Base-by-base conservation (phyloP, 2,113 vertebrate species). In the Parotia lawesii region DNA sequence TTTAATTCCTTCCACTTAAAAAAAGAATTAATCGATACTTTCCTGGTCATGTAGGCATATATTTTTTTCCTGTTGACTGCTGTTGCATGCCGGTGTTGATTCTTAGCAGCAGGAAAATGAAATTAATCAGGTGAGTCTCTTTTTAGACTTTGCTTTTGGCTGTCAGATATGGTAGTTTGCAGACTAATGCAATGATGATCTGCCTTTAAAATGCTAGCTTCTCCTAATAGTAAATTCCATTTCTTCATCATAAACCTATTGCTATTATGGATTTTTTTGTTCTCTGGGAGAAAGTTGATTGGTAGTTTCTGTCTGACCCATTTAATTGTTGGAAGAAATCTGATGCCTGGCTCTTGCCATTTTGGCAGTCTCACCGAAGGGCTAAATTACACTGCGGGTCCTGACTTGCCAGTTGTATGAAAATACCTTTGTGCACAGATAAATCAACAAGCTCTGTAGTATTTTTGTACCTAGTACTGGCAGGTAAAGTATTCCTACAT, bases 241-340 rank as follows among this genome's bases (percentile, higher is more conserved):
- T 94, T 90, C 58, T 90, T 72, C 23, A 11, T 62, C 35, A 27
- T 50, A 72, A 61, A 22, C 37, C 25, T 73, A 24, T 72, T 70
- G 71, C 31, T 85, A 3, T 62, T 88, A 31, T 0, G 10, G 33
- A 28, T 85, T 51, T 79, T 91, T 92, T 80, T 86, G 17, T 71
- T 75, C 53, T 84, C 15, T 53, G 44, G 51, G 33, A 84, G 44
- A 40, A 74, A 65, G 60, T n/a, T 91, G 74, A 83, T 93, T 8
- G 1, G 78, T 62, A 70, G 82, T 86, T 93, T 91, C 62, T 94
- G 38, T 84, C 69, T 95, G 94, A 73, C 92, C 86, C 48, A 64
- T 89, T 93, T 89, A 77, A 71, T 84, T 72, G 72, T 90, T 94
- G 92, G 92, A 92, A 64, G 94, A 88, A 95, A 93, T 84, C 40